Evolutionary conservation across 1,140 invertebrate species (phyloP), one percentile per base, ranked within the genome.

Genomic region (Colletes gigas): DNA sequence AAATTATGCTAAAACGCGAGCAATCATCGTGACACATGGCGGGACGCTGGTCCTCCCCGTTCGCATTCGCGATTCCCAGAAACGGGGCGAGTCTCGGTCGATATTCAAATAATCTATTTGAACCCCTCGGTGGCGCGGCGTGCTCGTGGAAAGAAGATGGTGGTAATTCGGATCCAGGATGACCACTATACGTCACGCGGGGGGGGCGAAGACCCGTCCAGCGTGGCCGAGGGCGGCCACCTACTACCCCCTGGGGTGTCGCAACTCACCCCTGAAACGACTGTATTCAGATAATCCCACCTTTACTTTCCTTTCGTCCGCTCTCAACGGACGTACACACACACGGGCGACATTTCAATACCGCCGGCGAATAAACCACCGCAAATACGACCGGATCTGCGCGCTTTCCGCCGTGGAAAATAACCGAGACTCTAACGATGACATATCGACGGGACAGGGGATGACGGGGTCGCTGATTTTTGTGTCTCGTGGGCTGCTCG

Each of bases 281-380:
- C 88, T 88, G 89, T 92, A 93, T 92, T 93, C 91, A 91, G 92
- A 93, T 93, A 93, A 93, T 93, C 90, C 91, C 65, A 89, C 89
- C 88, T 89, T 83, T 81, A 78, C 73, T 77, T 70, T 62, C 76
- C 47, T 30, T 57, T 57, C 77, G 41, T 63, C 10, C 50, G 50
- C 44, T 30, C 57, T 72, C 66, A 74, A 74, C 76, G 63, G 63
- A 55, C 83, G 76, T 81, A 81, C 84, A 82, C 84, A 50, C 50
- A 12, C 71, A 68, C 41, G 57, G 76, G 78, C 67, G 87, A 92
- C 90, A 91, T 92, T 92, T 92, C 91, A 92, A 92, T 92, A 91
- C 80, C 41, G 41, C 57, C 21, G 15, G 59, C 41, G 74, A 74
- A 85, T 81, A 83, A 83, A 47, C 80, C 74, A 44, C 68, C 76